Conservation (phyloP, 2,888 invertebrate genomes). For the Oligia latruncula region DNA sequence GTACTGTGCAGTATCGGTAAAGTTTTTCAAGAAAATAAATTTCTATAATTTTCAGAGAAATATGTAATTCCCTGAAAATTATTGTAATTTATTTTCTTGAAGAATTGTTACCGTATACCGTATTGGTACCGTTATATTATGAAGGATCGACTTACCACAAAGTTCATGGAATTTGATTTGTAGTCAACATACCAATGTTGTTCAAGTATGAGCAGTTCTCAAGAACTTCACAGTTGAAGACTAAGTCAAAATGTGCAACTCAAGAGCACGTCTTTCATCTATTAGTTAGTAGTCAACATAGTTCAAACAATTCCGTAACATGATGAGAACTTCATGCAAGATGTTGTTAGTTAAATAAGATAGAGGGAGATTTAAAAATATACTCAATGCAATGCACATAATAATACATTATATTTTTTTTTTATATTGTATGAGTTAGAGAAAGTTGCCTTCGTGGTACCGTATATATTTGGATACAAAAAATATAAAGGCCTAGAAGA, state of each 20-base stretch:
- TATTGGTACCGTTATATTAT: background rate
- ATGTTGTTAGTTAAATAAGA: too few relatives aligned
- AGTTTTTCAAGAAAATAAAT: background rate
- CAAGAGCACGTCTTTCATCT: background rate
- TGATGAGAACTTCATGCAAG: background rate
- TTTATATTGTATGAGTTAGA: background rate
- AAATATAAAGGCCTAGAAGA: background rate
- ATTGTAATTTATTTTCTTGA: background rate
- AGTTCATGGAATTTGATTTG: background rate
- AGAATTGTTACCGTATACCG: too few relatives aligned
- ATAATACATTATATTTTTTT: too few relatives aligned
- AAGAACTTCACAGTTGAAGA: conserved; percentile 6
- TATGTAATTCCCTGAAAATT: background rate
- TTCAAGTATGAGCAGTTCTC: background rate
- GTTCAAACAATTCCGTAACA: background rate
- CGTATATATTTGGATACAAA: background rate
- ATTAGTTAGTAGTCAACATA: conserved; percentile 8
- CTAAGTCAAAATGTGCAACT: background rate
- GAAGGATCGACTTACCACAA: background rate
- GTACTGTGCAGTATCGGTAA: background rate
- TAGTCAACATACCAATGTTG: background rate
- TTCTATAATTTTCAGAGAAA: background rate
- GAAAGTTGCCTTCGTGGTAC: background rate
- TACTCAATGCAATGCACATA: background rate
- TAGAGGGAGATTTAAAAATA: too few relatives aligned